These are phyloP conservation scores for Silurus meridionalis DNA, from an alignment of 2,113 vertebrate species.

Conservation along the genomic window DNA sequence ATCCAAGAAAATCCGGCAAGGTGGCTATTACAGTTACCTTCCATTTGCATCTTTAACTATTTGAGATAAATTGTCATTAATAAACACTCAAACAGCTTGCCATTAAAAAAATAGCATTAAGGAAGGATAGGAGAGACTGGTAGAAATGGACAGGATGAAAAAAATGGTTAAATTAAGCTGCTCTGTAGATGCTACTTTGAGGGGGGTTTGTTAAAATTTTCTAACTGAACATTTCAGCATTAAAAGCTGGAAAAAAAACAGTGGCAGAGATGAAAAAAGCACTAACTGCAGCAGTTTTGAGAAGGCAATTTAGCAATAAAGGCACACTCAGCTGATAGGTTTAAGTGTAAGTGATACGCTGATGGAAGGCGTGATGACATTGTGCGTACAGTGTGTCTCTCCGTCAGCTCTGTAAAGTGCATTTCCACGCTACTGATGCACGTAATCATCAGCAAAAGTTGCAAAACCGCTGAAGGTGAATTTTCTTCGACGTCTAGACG, in stretches of 20 bases:
- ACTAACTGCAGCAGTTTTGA: constrained; percentile 25
- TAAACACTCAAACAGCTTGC: constrained; percentile 40
- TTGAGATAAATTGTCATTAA: constrained; percentile 22
- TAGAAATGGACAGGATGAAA: neutral
- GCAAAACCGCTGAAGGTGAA: neutral
- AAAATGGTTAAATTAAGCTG: neutral
- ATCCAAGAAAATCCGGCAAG: constrained; percentile 53
- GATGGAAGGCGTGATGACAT: constrained; percentile 16
- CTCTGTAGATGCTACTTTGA: neutral
- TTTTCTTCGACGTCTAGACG: neutral
- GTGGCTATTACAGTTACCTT: constrained; percentile 59
- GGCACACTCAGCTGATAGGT: constrained; percentile 33
- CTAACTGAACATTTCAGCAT: constrained; percentile 10
- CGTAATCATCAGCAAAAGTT: neutral
- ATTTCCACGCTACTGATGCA: neutral
- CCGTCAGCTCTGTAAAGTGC: neutral
- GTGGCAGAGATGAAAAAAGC: constrained; percentile 10
- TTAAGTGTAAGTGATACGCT: constrained; percentile 34
- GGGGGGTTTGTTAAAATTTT: constrained; percentile 11
- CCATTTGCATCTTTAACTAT: constrained; percentile 23
- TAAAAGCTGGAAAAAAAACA: neutral
- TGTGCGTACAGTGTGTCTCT: constrained; percentile 11
- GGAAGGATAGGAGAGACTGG: neutral
- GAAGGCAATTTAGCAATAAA: constrained; percentile 34
- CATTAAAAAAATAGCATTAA: neutral